Conservation (phyloP, 2,797 vertebrate genomes). For the Sebastes steindachneri region DNA sequence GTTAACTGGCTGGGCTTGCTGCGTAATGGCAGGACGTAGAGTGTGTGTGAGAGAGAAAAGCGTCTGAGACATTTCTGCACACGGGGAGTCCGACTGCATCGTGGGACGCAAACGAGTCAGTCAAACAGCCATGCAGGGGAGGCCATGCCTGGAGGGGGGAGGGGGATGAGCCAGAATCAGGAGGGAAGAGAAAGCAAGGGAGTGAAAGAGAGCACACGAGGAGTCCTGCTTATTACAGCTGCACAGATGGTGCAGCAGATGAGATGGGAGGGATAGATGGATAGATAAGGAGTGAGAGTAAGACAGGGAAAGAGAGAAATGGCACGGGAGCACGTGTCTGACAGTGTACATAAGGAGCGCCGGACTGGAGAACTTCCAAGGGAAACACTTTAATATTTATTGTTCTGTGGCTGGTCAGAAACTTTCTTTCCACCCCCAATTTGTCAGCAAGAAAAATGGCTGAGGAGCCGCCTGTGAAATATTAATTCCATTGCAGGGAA, state of each 20-base stretch:
- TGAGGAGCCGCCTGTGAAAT: slow-evolving; percentile 64
- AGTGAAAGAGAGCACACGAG: slow-evolving; percentile 52
- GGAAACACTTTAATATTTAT: slow-evolving; percentile 76
- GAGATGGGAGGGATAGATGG: slow-evolving; percentile 68
- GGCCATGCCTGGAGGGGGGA: slow-evolving; percentile 14
- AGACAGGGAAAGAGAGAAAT: slow-evolving; percentile 48
- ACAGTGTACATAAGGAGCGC: slow-evolving; percentile 68
- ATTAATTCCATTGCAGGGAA: slow-evolving; percentile 62
- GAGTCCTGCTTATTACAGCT: slow-evolving; percentile 69
- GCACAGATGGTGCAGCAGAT: slow-evolving; percentile 82
- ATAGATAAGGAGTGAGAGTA: slow-evolving; percentile 53
- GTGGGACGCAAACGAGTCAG: slow-evolving; percentile 49
- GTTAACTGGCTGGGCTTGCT: slow-evolving; percentile 18
- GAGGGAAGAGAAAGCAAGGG: slow-evolving; percentile 36
- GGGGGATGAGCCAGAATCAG: slow-evolving; percentile 25
- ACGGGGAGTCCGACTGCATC: background rate
- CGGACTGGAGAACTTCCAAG: slow-evolving; percentile 58
- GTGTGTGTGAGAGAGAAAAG: slow-evolving; percentile 13
- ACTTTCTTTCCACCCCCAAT: slow-evolving; percentile 48
- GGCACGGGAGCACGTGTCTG: slow-evolving; percentile 49
- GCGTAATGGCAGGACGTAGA: background rate
- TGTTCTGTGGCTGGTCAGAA: slow-evolving; percentile 65
- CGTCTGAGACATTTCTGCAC: slow-evolving; percentile 15
- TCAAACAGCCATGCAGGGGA: slow-evolving; percentile 41
- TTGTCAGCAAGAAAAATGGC: slow-evolving; percentile 68